These are phyloP conservation scores for Epinephelus awoara DNA, from an alignment of 2,797 vertebrate genomes.

Conservation along the genomic window DNA sequence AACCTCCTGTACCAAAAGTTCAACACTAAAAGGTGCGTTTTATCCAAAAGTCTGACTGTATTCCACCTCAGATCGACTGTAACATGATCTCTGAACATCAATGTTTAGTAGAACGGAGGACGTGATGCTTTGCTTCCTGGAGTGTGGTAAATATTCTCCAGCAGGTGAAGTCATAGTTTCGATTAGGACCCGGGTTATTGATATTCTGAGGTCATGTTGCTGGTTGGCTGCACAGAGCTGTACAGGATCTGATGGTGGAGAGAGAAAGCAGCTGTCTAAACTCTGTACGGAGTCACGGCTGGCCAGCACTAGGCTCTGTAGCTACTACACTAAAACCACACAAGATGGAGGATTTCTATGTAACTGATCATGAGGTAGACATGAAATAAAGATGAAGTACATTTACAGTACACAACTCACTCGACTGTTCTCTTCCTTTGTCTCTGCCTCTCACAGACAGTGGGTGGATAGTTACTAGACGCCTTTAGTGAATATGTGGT, in stretches of 20 bases:
- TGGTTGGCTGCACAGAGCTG: slow-evolving; percentile 54
- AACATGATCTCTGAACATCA: slow-evolving; percentile 61
- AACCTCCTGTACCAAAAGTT: slow-evolving; percentile 95
- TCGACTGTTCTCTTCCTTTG: slow-evolving; percentile 59
- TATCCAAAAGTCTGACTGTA: slow-evolving; percentile 74
- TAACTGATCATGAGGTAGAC: slow-evolving; percentile 94
- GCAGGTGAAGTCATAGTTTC: slow-evolving; percentile 45
- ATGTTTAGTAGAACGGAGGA: slow-evolving; percentile 38
- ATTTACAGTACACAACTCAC: slow-evolving; percentile 83
- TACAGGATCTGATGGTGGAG: slow-evolving; percentile 67
- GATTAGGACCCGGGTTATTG: slow-evolving; percentile 41
- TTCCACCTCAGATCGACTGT: slow-evolving; percentile 60
- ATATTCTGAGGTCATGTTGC: slow-evolving; percentile 66
- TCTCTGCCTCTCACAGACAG: slow-evolving; percentile 10
- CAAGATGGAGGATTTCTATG: slow-evolving; percentile 92
- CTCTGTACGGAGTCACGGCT: slow-evolving; percentile 61
- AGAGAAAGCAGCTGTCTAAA: slow-evolving; percentile 68
- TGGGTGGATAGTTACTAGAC: not conserved
- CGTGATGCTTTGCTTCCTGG: slow-evolving; percentile 47
- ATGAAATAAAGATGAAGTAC: slow-evolving; percentile 88
- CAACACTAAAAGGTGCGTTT: slow-evolving; percentile 79
- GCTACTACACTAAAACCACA: slow-evolving; percentile 88
- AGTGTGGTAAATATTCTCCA: slow-evolving; percentile 27
- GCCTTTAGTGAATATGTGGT: not conserved
- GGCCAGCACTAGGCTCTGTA: slow-evolving; percentile 71